Conservation (phyloP, 2,888 invertebrate species). For the Mimachlamys varia region DNA sequence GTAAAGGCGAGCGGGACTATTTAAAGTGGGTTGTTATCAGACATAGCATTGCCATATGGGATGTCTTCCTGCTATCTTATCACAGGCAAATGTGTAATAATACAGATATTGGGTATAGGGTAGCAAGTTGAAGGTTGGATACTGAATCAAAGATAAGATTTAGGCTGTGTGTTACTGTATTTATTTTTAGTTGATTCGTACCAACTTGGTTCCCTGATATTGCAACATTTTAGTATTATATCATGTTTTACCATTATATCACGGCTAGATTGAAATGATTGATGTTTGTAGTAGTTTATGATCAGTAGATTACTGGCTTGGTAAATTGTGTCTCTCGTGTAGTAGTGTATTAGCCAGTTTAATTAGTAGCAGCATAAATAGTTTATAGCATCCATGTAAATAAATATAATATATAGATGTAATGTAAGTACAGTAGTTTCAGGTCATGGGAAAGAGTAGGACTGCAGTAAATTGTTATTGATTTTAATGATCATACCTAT, state of each 20-base stretch:
- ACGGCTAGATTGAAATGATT: not conserved
- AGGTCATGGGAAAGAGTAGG: too few species aligned
- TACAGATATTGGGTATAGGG: constrained; percentile 1
- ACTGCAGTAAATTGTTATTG: too few species aligned
- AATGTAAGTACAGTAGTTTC: too few species aligned
- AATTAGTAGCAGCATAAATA: too few species aligned
- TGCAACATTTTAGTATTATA: not conserved
- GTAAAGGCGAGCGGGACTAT: constrained; percentile 1
- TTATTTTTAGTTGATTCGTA: not conserved
- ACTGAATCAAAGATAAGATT: not conserved
- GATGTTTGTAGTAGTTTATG: too few species aligned
- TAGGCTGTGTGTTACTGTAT: not conserved
- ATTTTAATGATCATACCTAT: too few species aligned
- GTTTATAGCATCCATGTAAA: too few species aligned
- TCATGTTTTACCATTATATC: not conserved
- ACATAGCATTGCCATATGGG: not conserved
- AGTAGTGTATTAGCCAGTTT: too few species aligned
- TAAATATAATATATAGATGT: too few species aligned
- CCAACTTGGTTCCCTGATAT: not conserved
- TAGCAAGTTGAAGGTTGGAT: constrained; percentile 15
- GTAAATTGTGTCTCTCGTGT: too few species aligned
- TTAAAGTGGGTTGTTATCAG: constrained; percentile 22
- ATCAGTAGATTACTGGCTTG: too few species aligned
- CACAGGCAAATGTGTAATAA: constrained; percentile 17
- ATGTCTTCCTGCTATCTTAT: constrained; percentile 23